phyloP scores from a whole-genome alignment of 2,113 vertebrate genomes.

The Gasterosteus nipponicus region DNA sequence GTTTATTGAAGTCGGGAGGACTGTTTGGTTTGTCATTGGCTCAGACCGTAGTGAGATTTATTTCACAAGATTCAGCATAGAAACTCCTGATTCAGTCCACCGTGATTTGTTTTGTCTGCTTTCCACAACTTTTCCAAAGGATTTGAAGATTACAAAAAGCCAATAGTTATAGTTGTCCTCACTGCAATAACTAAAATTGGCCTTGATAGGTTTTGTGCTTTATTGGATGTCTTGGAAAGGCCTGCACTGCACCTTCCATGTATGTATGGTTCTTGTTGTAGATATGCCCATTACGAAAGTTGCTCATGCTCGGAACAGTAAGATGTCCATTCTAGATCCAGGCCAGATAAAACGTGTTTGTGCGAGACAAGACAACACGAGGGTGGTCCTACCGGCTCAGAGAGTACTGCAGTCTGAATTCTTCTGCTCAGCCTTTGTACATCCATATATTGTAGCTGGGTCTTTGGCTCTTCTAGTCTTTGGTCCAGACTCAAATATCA shows the following conservation, averaged over 20 bases:
- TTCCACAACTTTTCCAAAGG: neutral
- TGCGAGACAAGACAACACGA: neutral
- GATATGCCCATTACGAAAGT: neutral
- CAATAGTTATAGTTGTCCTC: neutral
- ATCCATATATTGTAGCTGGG: neutral
- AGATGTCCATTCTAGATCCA: neutral
- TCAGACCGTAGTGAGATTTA: neutral
- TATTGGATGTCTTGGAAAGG: neutral
- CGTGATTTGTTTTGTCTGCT: neutral
- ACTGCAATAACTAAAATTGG: neutral
- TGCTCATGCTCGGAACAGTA: neutral
- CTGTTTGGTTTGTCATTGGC: slow-evolving; percentile 1
- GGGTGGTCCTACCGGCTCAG: neutral
- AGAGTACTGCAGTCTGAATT: neutral
- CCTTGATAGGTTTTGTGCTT: neutral
- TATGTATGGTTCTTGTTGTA: neutral
- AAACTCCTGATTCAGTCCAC: neutral
- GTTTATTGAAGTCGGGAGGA: slow-evolving; percentile 21
- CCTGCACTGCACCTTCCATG: neutral
- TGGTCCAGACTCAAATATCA: neutral
- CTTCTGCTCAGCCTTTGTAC: neutral
- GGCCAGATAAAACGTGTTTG: neutral
- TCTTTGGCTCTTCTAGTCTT: neutral
- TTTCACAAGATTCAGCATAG: neutral
- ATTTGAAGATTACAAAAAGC: neutral